Conservation (phyloP, 2,113 vertebrate species). For the Calyptomena viridis region DNA sequence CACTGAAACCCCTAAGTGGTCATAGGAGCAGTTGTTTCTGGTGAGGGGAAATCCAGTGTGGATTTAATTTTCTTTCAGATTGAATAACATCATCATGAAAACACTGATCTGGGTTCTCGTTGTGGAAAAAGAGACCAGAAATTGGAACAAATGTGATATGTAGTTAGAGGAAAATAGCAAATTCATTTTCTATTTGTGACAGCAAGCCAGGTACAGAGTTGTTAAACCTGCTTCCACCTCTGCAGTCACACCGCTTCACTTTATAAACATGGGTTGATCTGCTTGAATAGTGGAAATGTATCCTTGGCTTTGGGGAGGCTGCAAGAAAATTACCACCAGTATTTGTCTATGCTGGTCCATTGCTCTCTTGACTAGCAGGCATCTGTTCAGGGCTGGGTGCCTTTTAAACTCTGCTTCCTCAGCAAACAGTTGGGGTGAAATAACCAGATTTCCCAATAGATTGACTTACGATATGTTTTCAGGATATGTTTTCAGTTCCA, state of each 20-base stretch:
- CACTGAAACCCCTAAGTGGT: rapidly evolving
- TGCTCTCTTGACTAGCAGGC: neutral
- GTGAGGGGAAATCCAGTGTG: neutral
- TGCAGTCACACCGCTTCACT: neutral
- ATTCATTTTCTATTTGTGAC: neutral
- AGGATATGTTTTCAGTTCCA: neutral
- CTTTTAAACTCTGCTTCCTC: neutral
- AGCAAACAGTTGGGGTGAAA: neutral
- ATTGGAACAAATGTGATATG: neutral
- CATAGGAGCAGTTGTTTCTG: neutral
- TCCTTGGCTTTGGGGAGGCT: neutral
- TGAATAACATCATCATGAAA: neutral
- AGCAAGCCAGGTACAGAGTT: neutral
- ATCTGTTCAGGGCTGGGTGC: neutral
- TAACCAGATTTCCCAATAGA: neutral
- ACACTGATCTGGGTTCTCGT: neutral
- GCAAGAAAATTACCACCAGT: neutral
- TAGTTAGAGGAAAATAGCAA: neutral
- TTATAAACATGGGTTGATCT: neutral
- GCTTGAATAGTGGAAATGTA: neutral
- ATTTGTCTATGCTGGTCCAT: neutral
- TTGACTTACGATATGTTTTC: rapidly evolving
- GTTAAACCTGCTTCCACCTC: neutral
- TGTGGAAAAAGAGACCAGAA: neutral
- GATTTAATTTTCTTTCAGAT: neutral